Evolutionary conservation across 2,797 vertebrate genomes (phyloP).

Genomic region (Cuniculus paca): DNA sequence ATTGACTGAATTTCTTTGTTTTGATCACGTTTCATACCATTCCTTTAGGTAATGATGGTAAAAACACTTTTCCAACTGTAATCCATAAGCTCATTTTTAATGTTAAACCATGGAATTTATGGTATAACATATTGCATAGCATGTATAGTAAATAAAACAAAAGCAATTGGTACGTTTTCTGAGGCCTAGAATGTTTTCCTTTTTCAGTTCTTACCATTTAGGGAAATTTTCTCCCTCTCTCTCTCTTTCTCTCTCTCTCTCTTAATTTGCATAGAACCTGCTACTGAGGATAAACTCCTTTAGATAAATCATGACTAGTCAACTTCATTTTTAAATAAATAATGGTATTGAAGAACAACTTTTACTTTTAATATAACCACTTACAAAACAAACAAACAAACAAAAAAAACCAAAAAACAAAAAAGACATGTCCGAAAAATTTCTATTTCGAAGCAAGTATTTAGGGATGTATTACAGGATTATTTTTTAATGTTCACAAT

Average conservation of each 20-base stretch:
- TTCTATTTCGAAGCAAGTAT: slow-evolving; percentile 51
- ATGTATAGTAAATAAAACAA: slow-evolving; percentile 73
- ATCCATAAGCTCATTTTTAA: background rate
- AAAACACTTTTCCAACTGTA: background rate
- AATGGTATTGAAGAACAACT: slow-evolving; percentile 72
- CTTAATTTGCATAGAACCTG: slow-evolving; percentile 50
- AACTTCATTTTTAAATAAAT: slow-evolving; percentile 78
- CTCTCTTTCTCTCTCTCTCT: no score
- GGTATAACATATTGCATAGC: slow-evolving; percentile 49
- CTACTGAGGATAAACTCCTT: slow-evolving; percentile 73
- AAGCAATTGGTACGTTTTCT: slow-evolving; percentile 79
- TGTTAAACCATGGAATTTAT: background rate
- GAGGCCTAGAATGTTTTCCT: slow-evolving; percentile 62
- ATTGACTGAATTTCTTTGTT: background rate
- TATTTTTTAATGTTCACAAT: background rate
- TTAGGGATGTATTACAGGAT: background rate
- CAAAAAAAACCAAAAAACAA: background rate
- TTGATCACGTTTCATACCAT: background rate
- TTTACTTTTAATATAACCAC: slow-evolving; percentile 65
- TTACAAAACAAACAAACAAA: slow-evolving; percentile 47
- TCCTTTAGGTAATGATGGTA: background rate
- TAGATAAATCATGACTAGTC: slow-evolving; percentile 76
- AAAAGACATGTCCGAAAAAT: slow-evolving; percentile 77
- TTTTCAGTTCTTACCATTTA: slow-evolving; percentile 75
- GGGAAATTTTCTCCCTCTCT: slow-evolving; percentile 79